Evolutionary conservation across 2,888 invertebrate species (phyloP).

Genomic region (Scaptomyza parva): DNA sequence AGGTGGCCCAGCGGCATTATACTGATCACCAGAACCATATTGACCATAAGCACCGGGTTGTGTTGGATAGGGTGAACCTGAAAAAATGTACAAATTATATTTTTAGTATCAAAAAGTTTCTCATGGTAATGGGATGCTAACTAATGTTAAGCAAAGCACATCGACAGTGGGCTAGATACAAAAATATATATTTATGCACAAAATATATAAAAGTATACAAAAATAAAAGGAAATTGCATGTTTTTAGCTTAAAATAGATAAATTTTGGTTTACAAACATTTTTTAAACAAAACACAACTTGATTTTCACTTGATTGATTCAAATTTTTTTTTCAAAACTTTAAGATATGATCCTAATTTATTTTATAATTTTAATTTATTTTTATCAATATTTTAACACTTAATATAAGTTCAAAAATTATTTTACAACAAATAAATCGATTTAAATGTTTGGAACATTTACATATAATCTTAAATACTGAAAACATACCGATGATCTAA

Average conservation of each 20-base stretch:
- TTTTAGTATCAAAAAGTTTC: slow-evolving; percentile 2
- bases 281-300: no score
- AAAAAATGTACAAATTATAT: slow-evolving; percentile 36
- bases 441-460: no score
- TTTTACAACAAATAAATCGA: no score
- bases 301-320: no score
- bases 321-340: no score
- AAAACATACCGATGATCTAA: not conserved
- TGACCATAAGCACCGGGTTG: slow-evolving; percentile 88
- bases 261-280: no score
- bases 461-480: not conserved
- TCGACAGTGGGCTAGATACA: slow-evolving; percentile 11
- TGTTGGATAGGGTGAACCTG: slow-evolving; percentile 87
- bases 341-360: no score
- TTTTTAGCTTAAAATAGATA: no score
- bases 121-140: not conserved
- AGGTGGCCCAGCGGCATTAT: slow-evolving; percentile 86
- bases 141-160: not conserved
- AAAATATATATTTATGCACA: not conserved
- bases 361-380: no score
- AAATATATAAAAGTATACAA: slow-evolving; percentile 1
- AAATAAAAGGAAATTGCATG: no score
- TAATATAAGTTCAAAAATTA: no score
- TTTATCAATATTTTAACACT: no score
- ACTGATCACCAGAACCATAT: slow-evolving; percentile 88